Conservation (phyloP, 2,888 invertebrate genomes). For the Caenorhabditis imperialis region DNA sequence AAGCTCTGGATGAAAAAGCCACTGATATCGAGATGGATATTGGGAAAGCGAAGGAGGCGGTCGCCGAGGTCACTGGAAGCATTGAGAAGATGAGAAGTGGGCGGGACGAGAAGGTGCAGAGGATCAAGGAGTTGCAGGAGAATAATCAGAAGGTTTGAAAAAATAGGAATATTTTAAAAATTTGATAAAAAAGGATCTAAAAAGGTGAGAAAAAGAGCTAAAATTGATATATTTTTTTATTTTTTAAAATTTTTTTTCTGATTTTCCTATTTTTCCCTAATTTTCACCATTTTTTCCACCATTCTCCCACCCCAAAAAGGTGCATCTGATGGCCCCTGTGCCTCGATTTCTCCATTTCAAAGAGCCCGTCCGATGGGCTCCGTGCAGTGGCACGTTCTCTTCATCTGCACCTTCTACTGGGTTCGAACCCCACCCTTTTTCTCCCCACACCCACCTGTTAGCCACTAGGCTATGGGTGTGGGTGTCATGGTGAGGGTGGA, state of each 20-base stretch:
- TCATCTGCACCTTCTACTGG: conserved; percentile 9
- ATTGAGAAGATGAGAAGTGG: conserved; percentile 94
- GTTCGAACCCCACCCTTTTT: too few relatives aligned
- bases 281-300: too few relatives aligned
- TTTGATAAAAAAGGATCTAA: not conserved
- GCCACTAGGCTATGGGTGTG: too few relatives aligned
- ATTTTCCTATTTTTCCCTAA: too few relatives aligned
- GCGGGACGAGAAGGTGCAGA: conserved; percentile 91
- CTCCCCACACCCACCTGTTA: too few relatives aligned
- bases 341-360: conserved; percentile 19
- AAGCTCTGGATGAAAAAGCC: conserved; percentile 84
- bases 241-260: too few relatives aligned
- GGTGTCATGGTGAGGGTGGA: too few relatives aligned
- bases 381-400: conserved; percentile 39
- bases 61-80: conserved; percentile 80
- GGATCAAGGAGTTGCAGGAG: conserved; percentile 83
- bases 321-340: conserved; percentile 39
- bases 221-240: too few relatives aligned
- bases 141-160: conserved; percentile 83
- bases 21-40: conserved; percentile 86
- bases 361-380: not conserved
- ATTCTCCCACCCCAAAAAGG: too few relatives aligned
- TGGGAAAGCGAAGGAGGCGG: conserved; percentile 51
- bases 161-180: too few relatives aligned
- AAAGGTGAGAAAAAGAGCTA: not conserved